phyloP scores from a whole-genome alignment of 2,888 invertebrate species.

The Lasioglossum lativentre region DNA sequence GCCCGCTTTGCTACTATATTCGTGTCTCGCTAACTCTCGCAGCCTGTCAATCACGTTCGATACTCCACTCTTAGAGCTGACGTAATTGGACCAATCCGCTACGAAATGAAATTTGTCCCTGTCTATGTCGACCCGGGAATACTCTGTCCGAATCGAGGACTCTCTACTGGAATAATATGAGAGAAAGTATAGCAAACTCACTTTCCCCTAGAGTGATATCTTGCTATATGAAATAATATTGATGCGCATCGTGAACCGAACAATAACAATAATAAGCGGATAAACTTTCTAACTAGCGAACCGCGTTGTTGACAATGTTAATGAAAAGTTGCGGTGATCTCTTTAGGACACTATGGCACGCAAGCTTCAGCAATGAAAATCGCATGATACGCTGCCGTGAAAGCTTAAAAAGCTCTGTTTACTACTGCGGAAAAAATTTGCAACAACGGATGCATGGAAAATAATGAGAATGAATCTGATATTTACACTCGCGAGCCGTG shows the following conservation, averaged over 20 bases:
- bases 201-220: not conserved
- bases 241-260: no score
- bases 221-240: no score
- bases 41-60: not conserved
- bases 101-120: not conserved
- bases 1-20: not conserved
- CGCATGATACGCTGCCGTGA: not conserved
- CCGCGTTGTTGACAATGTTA: not conserved
- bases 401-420: not conserved
- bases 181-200: not conserved
- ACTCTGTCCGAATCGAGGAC: not conserved
- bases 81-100: not conserved
- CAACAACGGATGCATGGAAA: not conserved
- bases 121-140: not conserved
- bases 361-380: not conserved
- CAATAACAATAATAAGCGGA: no score
- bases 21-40: not conserved
- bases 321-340: not conserved
- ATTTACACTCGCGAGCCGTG: not conserved
- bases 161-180: not conserved
- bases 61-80: not conserved
- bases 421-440: not conserved
- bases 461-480: not conserved
- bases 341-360: not conserved
- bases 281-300: not conserved